Conservation (phyloP, 2,888 invertebrate species). For the Hybos culiciformis region DNA sequence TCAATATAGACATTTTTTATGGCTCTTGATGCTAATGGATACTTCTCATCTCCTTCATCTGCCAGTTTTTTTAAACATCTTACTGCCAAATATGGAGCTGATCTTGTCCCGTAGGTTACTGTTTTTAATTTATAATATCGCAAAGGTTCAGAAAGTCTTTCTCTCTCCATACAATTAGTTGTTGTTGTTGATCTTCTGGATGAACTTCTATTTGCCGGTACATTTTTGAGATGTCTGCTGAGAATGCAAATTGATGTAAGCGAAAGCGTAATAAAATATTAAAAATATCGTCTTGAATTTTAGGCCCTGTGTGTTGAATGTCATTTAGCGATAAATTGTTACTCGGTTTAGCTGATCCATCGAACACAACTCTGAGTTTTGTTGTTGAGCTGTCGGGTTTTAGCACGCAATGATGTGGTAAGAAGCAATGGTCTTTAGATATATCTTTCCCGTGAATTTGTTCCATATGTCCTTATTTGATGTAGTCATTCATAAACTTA, state of each 20-base stretch:
- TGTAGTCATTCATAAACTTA: too few species aligned
- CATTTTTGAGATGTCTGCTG: slow-evolving; percentile 12
- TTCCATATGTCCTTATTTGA: too few species aligned
- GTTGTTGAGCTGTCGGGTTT: slow-evolving; percentile 1
- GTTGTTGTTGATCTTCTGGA: slow-evolving; percentile 7
- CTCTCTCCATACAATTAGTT: slow-evolving; percentile 12
- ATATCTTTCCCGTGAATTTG: too few species aligned
- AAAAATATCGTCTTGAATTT: slow-evolving; percentile 8
- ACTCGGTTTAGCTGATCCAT: slow-evolving; percentile 5
- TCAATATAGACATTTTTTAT: slow-evolving; percentile 15
- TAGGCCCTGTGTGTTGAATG: slow-evolving; percentile 6
- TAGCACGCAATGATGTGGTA: slow-evolving; percentile 6
- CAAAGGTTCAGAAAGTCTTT: too few species aligned
- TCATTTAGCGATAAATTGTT: slow-evolving; percentile 9
- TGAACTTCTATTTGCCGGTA: slow-evolving; percentile 9
- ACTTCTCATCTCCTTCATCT: slow-evolving; percentile 5
- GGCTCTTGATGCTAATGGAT: slow-evolving; percentile 11
- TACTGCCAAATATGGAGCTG: slow-evolving; percentile 16
- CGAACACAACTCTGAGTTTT: slow-evolving; percentile 8
- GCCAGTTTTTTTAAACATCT: slow-evolving; percentile 13
- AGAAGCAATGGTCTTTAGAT: too few species aligned
- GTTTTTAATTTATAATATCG: neutral
- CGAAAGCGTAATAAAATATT: slow-evolving; percentile 9
- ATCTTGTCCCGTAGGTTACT: slow-evolving; percentile 13
- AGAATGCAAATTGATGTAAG: slow-evolving; percentile 10